These are phyloP conservation scores for Hypsibius dujardini DNA, from an alignment of 1,140 invertebrate species.

Conservation along the genomic window DNA sequence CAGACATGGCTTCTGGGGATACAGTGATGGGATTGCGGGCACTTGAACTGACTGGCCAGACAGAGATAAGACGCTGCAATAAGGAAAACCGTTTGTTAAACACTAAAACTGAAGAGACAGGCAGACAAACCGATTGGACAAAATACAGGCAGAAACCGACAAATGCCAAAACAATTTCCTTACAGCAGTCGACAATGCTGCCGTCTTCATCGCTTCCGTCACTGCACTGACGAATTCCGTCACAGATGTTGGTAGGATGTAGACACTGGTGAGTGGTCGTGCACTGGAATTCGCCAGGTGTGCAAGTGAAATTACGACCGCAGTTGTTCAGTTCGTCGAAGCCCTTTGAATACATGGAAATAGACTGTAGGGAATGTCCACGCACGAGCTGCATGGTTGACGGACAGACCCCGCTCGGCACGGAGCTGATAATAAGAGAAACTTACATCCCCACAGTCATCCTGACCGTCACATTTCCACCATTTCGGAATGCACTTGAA, in stretches of 20 bases:
- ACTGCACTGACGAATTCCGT: slow-evolving; percentile 25
- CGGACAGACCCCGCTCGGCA: no score
- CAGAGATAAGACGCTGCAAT: slow-evolving; percentile 33
- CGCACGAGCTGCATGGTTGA: no score
- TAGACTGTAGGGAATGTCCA: no score
- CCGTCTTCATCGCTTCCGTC: slow-evolving; percentile 25
- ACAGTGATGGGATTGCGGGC: slow-evolving; percentile 24
- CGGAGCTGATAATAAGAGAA: no score
- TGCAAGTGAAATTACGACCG: slow-evolving; percentile 51
- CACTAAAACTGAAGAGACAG: no score
- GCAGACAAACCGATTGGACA: no score
- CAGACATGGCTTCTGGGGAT: slow-evolving; percentile 38
- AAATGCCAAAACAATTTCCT: not conserved
- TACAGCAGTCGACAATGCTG: not conserved
- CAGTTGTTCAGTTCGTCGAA: slow-evolving; percentile 35
- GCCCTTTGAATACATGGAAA: no score
- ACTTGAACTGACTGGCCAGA: slow-evolving; percentile 38
- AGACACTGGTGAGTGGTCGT: slow-evolving; percentile 40
- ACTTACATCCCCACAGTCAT: slow-evolving; percentile 54
- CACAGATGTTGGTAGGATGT: slow-evolving; percentile 46
- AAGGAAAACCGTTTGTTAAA: no score
- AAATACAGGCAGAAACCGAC: no score
- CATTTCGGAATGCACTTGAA: slow-evolving; percentile 51
- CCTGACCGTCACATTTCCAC: slow-evolving; percentile 46
- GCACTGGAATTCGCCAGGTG: slow-evolving; percentile 57